These are phyloP conservation scores for Petrocephalus schoutedeni DNA, from an alignment of 2,797 vertebrate genomes.

Conservation along the genomic window DNA sequence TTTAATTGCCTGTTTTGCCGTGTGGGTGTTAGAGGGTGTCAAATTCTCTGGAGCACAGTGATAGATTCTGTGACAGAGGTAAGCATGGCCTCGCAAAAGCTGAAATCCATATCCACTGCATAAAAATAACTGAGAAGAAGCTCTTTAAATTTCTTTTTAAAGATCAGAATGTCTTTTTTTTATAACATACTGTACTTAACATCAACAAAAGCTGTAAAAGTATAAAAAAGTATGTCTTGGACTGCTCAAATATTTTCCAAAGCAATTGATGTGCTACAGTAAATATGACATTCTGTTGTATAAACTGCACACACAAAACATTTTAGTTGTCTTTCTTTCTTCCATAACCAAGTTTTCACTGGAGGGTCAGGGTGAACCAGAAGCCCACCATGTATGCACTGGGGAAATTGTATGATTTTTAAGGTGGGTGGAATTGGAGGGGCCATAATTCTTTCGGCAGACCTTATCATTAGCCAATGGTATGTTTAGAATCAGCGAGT, in stretches of 20 bases:
- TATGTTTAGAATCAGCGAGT: not conserved
- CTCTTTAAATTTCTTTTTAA: not conserved
- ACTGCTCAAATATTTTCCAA: not conserved
- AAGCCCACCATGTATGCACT: not conserved
- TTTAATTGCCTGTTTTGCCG: constrained; percentile 9
- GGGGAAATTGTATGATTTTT: not conserved
- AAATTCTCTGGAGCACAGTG: not conserved
- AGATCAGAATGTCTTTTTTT: not conserved
- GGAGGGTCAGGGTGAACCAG: not conserved
- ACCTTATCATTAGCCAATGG: not conserved
- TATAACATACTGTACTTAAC: not conserved
- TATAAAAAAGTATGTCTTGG: not conserved
- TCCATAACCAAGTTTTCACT: not conserved
- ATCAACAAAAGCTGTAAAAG: not conserved
- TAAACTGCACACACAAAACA: not conserved
- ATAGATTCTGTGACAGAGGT: not conserved
- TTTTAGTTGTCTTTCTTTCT: not conserved
- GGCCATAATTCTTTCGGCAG: not conserved
- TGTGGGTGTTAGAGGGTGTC: not conserved
- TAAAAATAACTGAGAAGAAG: not conserved
- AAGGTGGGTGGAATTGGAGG: not conserved
- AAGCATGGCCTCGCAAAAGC: not conserved
- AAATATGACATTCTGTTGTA: not conserved
- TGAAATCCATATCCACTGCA: not conserved
- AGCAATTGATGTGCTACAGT: not conserved